Percentiles rank a stretch among this genome's conserved stretches.
These are phyloP conservation scores for Apis cerana DNA, from an alignment of 1,140 invertebrate genomes.

Conservation along the genomic window DNA sequence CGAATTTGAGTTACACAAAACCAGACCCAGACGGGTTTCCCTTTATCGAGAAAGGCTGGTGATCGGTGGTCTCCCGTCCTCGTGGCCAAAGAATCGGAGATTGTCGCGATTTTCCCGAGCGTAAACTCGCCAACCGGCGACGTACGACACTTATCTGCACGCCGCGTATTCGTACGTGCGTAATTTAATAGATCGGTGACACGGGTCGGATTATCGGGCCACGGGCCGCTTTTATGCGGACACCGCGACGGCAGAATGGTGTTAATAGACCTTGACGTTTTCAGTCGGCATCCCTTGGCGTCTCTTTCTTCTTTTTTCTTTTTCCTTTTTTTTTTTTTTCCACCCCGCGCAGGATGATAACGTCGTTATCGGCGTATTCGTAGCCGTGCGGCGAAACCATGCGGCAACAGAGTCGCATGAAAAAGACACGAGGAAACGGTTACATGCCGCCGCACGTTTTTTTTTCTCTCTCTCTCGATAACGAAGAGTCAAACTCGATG, in stretches of 20 bases:
- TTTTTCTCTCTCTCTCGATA: neutral
- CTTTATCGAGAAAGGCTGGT: slow-evolving; percentile 23
- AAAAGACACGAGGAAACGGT: slow-evolving; percentile 16
- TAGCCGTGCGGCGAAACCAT: neutral
- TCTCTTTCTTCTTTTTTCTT: neutral
- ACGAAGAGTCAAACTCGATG: neutral
- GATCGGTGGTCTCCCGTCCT: neutral
- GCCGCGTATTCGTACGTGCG: slow-evolving; percentile 21
- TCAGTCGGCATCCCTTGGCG: slow-evolving; percentile 12
- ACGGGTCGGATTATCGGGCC: slow-evolving; percentile 37
- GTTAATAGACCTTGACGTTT: slow-evolving; percentile 38
- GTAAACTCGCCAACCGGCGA: neutral
- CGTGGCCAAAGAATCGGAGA: slow-evolving; percentile 12
- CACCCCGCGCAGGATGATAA: neutral
- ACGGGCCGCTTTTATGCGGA: slow-evolving; percentile 36
- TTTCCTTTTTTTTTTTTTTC: neutral
- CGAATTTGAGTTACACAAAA: slow-evolving; percentile 38
- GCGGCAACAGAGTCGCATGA: neutral
- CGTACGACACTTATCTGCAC: slow-evolving; percentile 32
- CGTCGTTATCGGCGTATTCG: neutral
- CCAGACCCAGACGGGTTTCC: slow-evolving; percentile 25
- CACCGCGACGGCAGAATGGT: slow-evolving; percentile 26
- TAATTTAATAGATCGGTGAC: slow-evolving; percentile 53
- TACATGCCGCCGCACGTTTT: neutral
- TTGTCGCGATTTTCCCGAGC: slow-evolving; percentile 30